Percentiles rank a stretch among this genome's conserved stretches.
These are phyloP conservation scores for Balaeniceps rex DNA, from an alignment of 2,113 vertebrate species.

Conservation along the genomic window DNA sequence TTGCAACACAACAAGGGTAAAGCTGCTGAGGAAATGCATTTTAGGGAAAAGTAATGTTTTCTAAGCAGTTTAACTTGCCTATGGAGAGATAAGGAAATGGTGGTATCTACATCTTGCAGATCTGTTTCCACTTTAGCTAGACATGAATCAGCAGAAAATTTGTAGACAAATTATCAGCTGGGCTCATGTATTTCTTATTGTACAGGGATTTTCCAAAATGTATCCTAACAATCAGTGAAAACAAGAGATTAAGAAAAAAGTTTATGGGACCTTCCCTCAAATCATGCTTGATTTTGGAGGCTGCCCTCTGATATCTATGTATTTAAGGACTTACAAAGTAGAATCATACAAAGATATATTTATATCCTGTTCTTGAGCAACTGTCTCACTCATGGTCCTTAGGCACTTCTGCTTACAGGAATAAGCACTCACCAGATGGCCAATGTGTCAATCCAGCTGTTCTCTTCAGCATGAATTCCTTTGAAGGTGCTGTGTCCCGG, in stretches of 20 bases:
- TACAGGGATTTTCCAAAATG: not conserved
- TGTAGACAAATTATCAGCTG: not conserved
- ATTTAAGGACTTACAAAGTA: not conserved
- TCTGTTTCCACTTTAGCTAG: not conserved
- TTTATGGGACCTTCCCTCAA: not conserved
- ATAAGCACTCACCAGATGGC: not conserved
- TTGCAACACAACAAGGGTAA: not conserved
- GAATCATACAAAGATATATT: not conserved
- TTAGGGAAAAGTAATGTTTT: not conserved
- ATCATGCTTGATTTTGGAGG: not conserved
- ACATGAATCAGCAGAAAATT: not conserved
- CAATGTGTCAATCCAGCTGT: constrained; percentile 26
- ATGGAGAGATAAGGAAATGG: not conserved
- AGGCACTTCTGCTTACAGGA: constrained; percentile 2
- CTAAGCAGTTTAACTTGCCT: not conserved
- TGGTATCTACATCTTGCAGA: not conserved
- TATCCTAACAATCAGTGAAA: not conserved
- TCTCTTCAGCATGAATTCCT: constrained; percentile 39
- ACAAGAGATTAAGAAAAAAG: not conserved
- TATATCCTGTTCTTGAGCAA: constrained; percentile 1
- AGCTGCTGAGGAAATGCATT: not conserved
- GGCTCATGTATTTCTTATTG: not conserved
- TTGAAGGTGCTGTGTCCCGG: not conserved
- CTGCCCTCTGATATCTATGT: not conserved
- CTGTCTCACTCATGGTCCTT: not conserved